Conservation (phyloP, 2,888 invertebrate genomes). For the Nemotelus pantherinus region DNA sequence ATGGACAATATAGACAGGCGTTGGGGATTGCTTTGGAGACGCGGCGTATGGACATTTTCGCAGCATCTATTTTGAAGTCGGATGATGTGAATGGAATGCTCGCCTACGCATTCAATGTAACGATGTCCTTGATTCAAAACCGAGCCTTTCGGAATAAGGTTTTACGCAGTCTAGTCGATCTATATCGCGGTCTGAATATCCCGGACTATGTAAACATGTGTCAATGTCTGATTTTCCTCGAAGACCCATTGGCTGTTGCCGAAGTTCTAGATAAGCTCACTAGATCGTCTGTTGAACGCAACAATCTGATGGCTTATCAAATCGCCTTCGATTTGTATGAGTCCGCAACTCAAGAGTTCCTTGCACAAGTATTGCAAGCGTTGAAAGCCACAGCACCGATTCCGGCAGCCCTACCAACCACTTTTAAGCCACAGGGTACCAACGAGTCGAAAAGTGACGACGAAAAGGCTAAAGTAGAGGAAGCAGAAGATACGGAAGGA, state of each 20-base stretch:
- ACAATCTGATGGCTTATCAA: constrained; percentile 96
- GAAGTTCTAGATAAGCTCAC: constrained; percentile 91
- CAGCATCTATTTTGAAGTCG: constrained; percentile 88
- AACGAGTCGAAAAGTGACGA: constrained; percentile 58
- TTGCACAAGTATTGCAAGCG: constrained; percentile 86
- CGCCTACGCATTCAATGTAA: constrained; percentile 94
- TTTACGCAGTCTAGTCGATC: constrained; percentile 84
- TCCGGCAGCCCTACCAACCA: constrained; percentile 78
- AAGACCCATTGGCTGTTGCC: constrained; percentile 92
- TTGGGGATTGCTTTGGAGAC: constrained; percentile 96
- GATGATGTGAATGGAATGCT: constrained; percentile 92
- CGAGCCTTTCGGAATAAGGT: constrained; percentile 92
- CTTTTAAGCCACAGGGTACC: constrained; percentile 76
- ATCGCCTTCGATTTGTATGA: constrained; percentile 99
- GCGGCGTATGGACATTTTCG: constrained; percentile 95
- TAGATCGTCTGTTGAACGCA: constrained; percentile 76
- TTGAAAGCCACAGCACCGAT: constrained; percentile 84
- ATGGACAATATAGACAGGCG: constrained; percentile 94
- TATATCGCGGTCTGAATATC: constrained; percentile 87
- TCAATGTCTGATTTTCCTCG: constrained; percentile 95
- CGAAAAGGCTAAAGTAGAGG: constrained; percentile 56
- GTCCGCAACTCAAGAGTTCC: constrained; percentile 97
- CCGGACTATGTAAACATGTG: constrained; percentile 99
- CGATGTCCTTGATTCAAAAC: constrained; percentile 95
- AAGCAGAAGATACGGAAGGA: constrained; percentile 64